These are phyloP conservation scores for Hemichromis elongatus DNA, from an alignment of 2,113 vertebrate species.

Conservation along the genomic window DNA sequence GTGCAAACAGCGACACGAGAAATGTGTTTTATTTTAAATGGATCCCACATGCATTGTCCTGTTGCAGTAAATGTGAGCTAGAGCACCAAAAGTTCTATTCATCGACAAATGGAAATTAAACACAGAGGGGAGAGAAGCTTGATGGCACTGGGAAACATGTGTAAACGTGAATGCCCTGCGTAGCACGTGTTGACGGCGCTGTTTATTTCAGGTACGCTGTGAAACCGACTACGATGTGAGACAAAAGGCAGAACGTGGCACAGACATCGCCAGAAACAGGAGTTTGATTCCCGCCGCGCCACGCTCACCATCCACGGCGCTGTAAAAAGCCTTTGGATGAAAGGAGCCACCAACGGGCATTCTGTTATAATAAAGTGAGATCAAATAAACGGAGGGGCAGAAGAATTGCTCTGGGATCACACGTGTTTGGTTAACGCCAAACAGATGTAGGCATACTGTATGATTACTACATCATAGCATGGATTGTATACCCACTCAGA, in stretches of 20 bases:
- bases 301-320: background rate
- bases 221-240: background rate
- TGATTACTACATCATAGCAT: constrained; percentile 59
- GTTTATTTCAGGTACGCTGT: background rate
- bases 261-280: background rate
- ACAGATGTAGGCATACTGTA: constrained; percentile 65
- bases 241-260: background rate
- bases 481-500: constrained; percentile 66
- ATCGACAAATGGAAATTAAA: background rate
- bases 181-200: background rate
- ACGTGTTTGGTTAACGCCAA: constrained; percentile 55
- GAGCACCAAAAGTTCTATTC: background rate
- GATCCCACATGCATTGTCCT: background rate
- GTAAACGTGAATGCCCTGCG: background rate
- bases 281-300: background rate
- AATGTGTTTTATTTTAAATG: background rate
- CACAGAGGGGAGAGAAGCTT: background rate
- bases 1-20: background rate
- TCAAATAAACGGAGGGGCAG: constrained; percentile 55
- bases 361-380: constrained; percentile 54
- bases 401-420: constrained; percentile 43
- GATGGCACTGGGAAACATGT: background rate
- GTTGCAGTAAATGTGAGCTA: background rate
- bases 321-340: constrained; percentile 30
- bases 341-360: constrained; percentile 33